A percentile compares a stretch with the other conserved stretches of the same genome.
Conservation (phyloP, 2,888 invertebrate species). For the Sarcophaga carnaria region DNA sequence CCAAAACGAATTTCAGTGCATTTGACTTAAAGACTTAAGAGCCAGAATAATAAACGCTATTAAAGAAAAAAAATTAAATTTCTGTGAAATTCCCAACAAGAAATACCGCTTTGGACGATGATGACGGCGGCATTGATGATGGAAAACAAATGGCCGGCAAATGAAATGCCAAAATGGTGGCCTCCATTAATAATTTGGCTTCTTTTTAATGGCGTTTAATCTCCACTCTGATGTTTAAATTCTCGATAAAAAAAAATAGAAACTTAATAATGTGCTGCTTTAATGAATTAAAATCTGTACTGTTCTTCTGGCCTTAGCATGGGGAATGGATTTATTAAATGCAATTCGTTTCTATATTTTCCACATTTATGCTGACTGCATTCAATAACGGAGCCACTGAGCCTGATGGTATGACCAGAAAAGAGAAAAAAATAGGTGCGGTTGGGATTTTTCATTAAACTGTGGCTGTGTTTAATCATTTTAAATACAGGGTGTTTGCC, state of each 20-base stretch:
- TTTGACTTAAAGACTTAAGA: neutral
- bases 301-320: neutral
- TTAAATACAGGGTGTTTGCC: slow-evolving; percentile 55
- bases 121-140: neutral
- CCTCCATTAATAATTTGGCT: neutral
- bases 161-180: neutral
- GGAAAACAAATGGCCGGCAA: neutral
- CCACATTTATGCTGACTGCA: neutral
- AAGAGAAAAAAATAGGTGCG: neutral
- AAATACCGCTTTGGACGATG: too few species aligned
- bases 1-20: neutral
- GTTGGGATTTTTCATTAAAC: neutral
- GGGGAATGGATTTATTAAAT: neutral
- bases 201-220: neutral
- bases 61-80: too few species aligned
- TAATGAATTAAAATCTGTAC: too few species aligned
- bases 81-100: too few species aligned
- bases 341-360: neutral
- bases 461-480: slow-evolving; percentile 2
- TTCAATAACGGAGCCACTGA: neutral
- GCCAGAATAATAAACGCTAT: neutral
- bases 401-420: neutral
- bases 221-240: neutral
- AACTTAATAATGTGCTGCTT: too few species aligned
- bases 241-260: neutral